These are phyloP conservation scores for Agrilus cyanescens DNA, from an alignment of 2,888 invertebrate genomes.

Conservation along the genomic window DNA sequence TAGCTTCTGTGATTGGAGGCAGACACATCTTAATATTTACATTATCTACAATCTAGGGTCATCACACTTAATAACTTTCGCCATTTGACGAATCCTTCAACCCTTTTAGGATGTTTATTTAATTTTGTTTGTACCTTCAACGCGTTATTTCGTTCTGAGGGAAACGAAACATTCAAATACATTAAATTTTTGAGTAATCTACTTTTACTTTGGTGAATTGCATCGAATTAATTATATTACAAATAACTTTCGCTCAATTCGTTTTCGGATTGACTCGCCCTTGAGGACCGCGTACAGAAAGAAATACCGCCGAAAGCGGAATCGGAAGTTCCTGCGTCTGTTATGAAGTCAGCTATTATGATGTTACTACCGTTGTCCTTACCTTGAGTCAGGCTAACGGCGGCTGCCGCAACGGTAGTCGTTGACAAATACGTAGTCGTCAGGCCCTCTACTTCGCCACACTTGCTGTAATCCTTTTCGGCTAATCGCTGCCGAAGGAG, in stretches of 20 bases:
- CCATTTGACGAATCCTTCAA: too few species aligned
- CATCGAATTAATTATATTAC: slow-evolving; percentile 31
- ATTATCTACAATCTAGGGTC: too few species aligned
- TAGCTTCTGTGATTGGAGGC: too few species aligned
- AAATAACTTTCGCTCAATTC: slow-evolving; percentile 84
- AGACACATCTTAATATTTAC: too few species aligned
- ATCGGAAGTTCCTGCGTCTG: slow-evolving; percentile 64
- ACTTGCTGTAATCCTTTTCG: slow-evolving; percentile 55
- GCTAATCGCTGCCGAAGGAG: slow-evolving; percentile 67
- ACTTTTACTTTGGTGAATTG: too few species aligned
- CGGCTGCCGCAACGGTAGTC: slow-evolving; percentile 30
- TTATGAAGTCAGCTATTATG: slow-evolving; percentile 63
- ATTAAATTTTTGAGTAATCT: too few species aligned
- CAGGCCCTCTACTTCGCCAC: slow-evolving; percentile 28
- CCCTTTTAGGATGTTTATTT: too few species aligned
- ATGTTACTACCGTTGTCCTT: slow-evolving; percentile 46
- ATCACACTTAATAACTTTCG: too few species aligned
- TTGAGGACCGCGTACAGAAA: slow-evolving; percentile 67
- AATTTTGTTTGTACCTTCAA: too few species aligned
- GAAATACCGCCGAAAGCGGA: slow-evolving; percentile 63
- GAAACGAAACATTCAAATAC: too few species aligned
- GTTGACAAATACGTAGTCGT: slow-evolving; percentile 9
- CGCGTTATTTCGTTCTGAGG: too few species aligned
- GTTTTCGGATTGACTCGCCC: slow-evolving; percentile 76
- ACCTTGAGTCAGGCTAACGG: slow-evolving; percentile 48